Evolutionary conservation across 1,140 invertebrate species (phyloP), one percentile per base, ranked within the genome.

Genomic region (Aphelenchoides fujianensis): DNA sequence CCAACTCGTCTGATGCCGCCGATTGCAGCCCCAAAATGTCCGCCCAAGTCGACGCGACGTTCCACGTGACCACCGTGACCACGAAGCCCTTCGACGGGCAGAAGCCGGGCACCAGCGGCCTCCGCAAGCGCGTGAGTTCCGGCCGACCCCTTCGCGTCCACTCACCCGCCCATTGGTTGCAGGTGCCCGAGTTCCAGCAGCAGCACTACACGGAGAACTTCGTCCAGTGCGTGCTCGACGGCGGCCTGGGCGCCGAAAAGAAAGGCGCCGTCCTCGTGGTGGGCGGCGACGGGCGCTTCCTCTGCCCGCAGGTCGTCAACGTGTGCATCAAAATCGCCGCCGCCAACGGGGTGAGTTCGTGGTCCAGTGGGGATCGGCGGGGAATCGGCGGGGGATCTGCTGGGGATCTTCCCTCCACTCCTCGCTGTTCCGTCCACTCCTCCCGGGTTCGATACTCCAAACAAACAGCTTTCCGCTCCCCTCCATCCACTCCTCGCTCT

Each of bases 41-140:
- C n/a, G n/a, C n/a, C n/a, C n/a, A n/a, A n/a, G n/a, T n/a, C n/a
- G n/a, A n/a, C n/a, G n/a, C n/a, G n/a, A n/a, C n/a, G n/a, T 79
- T 82, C 34, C 53, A 64, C 9, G 74, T 79, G 30, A 52, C 52
- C 7, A 61, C 62, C 28, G 77, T 83, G 2, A 34, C 69, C 12
- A 88, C 88, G 2, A 85, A 80, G 59, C 84, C 91, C 34, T 95
- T 90, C 82, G 90, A 91, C 73, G 95, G 91, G 27, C 95, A 98
- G 87, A 97, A 97, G 86, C 95, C 96, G 70, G 97, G 97, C 73
- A 99, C 97, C 0, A 97, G 94, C 83, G 97, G 97, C 62, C 88
- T 99, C 3, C 88, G 97, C 70, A 98, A 98, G 87, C 86, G 89
- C 71, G 94, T 97, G 0, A 91, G 90, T 85, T 89, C 85, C 36